Evolutionary conservation across 2,888 invertebrate genomes (phyloP).

Genomic region (Mimas tiliae): DNA sequence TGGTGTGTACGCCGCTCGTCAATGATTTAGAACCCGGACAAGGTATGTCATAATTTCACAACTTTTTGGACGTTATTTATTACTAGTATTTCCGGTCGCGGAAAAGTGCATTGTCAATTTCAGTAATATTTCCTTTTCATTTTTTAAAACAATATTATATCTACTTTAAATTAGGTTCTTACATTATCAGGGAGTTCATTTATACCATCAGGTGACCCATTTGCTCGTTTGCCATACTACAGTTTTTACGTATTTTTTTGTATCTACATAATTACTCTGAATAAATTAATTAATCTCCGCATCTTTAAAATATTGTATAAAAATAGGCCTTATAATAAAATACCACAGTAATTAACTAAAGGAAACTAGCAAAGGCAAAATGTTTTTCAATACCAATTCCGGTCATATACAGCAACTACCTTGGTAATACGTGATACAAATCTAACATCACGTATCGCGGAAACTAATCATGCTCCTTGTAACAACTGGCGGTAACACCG

Average conservation of each 20-base stretch:
- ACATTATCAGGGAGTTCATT: not conserved
- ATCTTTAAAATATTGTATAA: too few relatives aligned
- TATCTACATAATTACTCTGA: too few relatives aligned
- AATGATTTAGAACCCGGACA: slow-evolving; percentile 69
- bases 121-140: too few relatives aligned
- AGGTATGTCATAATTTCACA: slow-evolving; percentile 51
- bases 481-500: slow-evolving; percentile 47
- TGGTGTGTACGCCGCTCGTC: slow-evolving; percentile 64
- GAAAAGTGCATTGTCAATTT: too few relatives aligned
- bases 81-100: not conserved
- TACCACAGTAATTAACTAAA: not conserved
- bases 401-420: slow-evolving; percentile 40
- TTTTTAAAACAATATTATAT: not conserved
- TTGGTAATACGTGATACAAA: slow-evolving; percentile 63
- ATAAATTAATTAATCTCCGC: too few relatives aligned
- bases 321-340: not conserved
- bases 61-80: not conserved
- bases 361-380: not conserved
- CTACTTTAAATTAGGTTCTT: not conserved
- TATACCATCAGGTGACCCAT: too few relatives aligned
- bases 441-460: slow-evolving; percentile 51
- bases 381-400: slow-evolving; percentile 7
- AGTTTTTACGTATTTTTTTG: too few relatives aligned
- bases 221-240: too few relatives aligned
- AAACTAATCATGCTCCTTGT: slow-evolving; percentile 45